phyloP scores from a whole-genome alignment of 2,888 invertebrate species.

The Drosophila cognata region DNA sequence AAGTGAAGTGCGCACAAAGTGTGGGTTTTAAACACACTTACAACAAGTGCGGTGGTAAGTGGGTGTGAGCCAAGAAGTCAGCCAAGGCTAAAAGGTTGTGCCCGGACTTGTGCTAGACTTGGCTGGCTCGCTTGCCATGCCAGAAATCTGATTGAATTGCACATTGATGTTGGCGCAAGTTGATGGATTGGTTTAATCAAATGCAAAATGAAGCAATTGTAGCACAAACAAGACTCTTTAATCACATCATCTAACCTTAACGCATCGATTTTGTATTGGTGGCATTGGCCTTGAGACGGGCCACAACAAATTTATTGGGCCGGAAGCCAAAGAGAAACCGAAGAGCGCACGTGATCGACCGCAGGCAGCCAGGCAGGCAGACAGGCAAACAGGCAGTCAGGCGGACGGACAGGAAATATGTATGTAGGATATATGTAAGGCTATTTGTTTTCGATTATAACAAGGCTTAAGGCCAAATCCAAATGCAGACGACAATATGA shows the following conservation, averaged over 20 bases:
- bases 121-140: slow-evolving; percentile 38
- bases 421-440: background rate
- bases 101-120: slow-evolving; percentile 1
- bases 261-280: slow-evolving; percentile 14
- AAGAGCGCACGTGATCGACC: background rate
- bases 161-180: slow-evolving; percentile 38
- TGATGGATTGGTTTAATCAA: slow-evolving; percentile 75
- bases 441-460: slow-evolving; percentile 6
- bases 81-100: slow-evolving; percentile 42
- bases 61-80: slow-evolving; percentile 3
- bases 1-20: slow-evolving; percentile 37
- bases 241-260: slow-evolving; percentile 2
- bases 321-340: background rate
- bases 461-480: slow-evolving; percentile 18
- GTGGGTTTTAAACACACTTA: slow-evolving; percentile 15
- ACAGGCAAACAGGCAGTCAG: background rate
- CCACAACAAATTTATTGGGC: background rate
- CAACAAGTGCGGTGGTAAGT: background rate
- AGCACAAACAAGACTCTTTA: slow-evolving; percentile 2
- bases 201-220: slow-evolving; percentile 13
- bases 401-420: slow-evolving; percentile 13
- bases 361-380: background rate
- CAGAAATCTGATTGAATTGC: slow-evolving; percentile 77
- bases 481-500: slow-evolving; percentile 19
- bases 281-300: slow-evolving; percentile 34